Evolutionary conservation across 2,797 vertebrate genomes (phyloP), one percentile per base, ranked within the genome.

Genomic region (Melanotaenia pygmaea): DNA sequence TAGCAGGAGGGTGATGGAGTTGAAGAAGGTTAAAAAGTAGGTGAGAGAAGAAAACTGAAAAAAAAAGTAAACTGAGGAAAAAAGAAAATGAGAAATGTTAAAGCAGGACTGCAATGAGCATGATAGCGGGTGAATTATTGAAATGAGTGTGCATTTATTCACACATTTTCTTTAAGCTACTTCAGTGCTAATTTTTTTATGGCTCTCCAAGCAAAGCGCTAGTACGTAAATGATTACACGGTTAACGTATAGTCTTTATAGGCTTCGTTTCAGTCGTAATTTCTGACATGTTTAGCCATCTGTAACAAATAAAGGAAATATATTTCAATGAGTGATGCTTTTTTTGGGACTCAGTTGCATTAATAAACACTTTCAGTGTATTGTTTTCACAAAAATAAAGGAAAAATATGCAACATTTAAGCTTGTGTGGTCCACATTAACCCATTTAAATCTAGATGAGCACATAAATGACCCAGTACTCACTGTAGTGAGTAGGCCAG

Each of bases 1-100:
- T 51, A 40, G 45, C 54, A 45, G 34, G 40, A 60, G 38, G 56
- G 69, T 64, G 74, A 14, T 28, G 24, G 51, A 57, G 54, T 57
- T 30, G 62, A 70, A 64, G 82, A 70, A 76, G 69, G 62, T 70
- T 50, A 26, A 79, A 83, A 87, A 82, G 70, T 58, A 74, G 76
- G 79, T 70, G 72, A 74, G 20, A 11, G 56, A 3, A 70, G 40
- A n/a, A n/a, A n/a, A n/a, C n/a, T n/a, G n/a, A n/a, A n/a, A n/a
- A n/a, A n/a, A n/a, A 54, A 32, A 53, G 50, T 13, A 26, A 10
- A 53, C 22, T 3, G 28, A 69, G 43, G 37, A 22, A 37, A 35
- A 18, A 30, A 12, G 3, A 26, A 2, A 13, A 16, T n/a, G 32
- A 51, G 32, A 10, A 22, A 13, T 13, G 3, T 20, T 5, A 34